These are phyloP conservation scores for Charina bottae DNA, from an alignment of 2,113 vertebrate species.

Conservation along the genomic window DNA sequence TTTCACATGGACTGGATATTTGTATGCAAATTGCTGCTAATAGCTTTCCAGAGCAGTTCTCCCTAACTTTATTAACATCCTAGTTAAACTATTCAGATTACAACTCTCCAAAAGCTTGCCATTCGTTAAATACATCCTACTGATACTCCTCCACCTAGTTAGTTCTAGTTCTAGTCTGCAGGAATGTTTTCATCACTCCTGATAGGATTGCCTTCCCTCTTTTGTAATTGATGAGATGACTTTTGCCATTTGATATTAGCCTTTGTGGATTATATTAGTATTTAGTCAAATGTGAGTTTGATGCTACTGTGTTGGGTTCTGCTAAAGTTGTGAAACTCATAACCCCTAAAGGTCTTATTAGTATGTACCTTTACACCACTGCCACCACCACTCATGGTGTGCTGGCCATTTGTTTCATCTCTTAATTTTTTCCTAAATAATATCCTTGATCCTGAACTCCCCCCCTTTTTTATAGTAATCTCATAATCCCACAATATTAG, in stretches of 20 bases:
- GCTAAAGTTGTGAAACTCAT: background rate
- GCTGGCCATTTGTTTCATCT: background rate
- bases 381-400: background rate
- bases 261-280: background rate
- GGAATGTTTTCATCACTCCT: background rate
- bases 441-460: background rate
- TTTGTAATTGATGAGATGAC: background rate
- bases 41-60: background rate
- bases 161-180: background rate
- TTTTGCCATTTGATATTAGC: background rate
- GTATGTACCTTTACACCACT: background rate
- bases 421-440: background rate
- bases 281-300: background rate
- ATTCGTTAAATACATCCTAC: background rate
- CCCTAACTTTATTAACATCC: background rate
- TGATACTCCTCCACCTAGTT: background rate
- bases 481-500: background rate
- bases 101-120: too few relatives aligned
- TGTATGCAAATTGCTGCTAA: background rate
- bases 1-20: background rate
- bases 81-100: background rate
- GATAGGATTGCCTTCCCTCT: background rate
- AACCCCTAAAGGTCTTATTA: background rate
- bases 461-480: background rate
- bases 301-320: background rate